Evolutionary conservation across 2,888 invertebrate species (phyloP), one percentile per base, ranked within the genome.

Genomic region (Lacanobia wlatinum): DNA sequence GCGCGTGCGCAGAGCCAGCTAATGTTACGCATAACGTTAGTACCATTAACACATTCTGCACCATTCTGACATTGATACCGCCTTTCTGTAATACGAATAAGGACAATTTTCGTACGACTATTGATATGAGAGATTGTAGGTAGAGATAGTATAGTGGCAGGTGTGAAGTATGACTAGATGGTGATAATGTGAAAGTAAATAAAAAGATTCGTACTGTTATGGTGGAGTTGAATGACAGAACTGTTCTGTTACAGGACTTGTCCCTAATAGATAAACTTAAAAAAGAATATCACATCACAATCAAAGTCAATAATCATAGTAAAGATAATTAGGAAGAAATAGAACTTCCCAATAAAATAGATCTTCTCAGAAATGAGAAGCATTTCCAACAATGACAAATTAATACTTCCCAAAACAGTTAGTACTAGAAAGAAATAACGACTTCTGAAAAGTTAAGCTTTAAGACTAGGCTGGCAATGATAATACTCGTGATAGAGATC

Each of bases 1-100:
- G 70, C 80, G 80, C 61, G 63, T 70, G 56, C 60, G 75, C 75
- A 34, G 8, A 1, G 6, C 59, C 18, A 18, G 70, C 59, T 53
- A 46, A 43, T 40, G 70, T 38, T 59, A 73, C 76, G 72, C 76
- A 66, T 73, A 65, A 67, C 56, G 55, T 65, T 67, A 67, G n/a
- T n/a, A 56, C 16, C 12, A 14, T 53, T 14, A 23, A 21, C 23
- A 7, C 53, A 23, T 14, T 16, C 21, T 23, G 23, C 16, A 28
- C 23, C 53, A 28, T 23, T 14, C 7, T 14, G 53, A 16, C 21
- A 28, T 53, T 53, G 10, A 28, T 28, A 7, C 0, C 12, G 14
- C 1, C 8, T 23, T 23, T 23, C 14, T 53, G 7, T 16, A 21
- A 12, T 12, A 21, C 10, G 2, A 53, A 8, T 8, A 28, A 23